phyloP scores from a whole-genome alignment of 2,797 vertebrate species.

The Zenarchopterus dispar region DNA sequence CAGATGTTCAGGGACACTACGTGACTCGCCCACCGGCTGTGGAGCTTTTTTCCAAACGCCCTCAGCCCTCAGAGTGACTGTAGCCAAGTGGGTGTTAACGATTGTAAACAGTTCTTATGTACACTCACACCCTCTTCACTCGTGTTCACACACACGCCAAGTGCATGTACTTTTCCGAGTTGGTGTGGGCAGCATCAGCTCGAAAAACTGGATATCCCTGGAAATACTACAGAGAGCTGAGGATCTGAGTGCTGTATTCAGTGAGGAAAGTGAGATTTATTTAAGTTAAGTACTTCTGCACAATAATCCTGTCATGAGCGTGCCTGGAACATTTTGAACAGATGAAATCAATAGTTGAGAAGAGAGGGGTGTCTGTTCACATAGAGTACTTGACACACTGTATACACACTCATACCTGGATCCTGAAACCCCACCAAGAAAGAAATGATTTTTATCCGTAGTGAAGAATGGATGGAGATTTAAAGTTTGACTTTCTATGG shows the following conservation, averaged over 20 bases:
- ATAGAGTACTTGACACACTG: background rate
- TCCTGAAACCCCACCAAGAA: background rate
- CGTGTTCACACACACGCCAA: background rate
- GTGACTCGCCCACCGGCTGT: conserved; percentile 41
- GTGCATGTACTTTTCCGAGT: conserved; percentile 26
- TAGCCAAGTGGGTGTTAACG: conserved; percentile 54
- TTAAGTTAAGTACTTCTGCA: conserved; percentile 38
- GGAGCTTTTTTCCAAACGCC: conserved; percentile 44
- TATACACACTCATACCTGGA: background rate
- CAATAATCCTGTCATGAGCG: conserved; percentile 42
- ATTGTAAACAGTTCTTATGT: conserved; percentile 24
- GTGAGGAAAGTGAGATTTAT: conserved; percentile 49
- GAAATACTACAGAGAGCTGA: conserved; percentile 24
- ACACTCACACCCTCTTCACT: conserved; percentile 1
- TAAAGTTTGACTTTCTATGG: background rate
- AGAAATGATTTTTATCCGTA: background rate
- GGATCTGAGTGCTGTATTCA: conserved; percentile 28
- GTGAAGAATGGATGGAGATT: background rate
- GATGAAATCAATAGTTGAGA: too few relatives aligned
- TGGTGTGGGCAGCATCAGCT: conserved; percentile 26
- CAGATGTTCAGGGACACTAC: conserved; percentile 55
- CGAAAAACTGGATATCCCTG: conserved; percentile 28
- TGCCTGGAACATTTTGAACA: conserved; percentile 23
- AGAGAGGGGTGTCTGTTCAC: too few relatives aligned
- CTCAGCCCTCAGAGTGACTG: conserved; percentile 18